Percentiles rank a stretch among this genome's conserved stretches.
phyloP scores from a whole-genome alignment of 2,888 invertebrate genomes.

The Ganaspis brasiliensis region DNA sequence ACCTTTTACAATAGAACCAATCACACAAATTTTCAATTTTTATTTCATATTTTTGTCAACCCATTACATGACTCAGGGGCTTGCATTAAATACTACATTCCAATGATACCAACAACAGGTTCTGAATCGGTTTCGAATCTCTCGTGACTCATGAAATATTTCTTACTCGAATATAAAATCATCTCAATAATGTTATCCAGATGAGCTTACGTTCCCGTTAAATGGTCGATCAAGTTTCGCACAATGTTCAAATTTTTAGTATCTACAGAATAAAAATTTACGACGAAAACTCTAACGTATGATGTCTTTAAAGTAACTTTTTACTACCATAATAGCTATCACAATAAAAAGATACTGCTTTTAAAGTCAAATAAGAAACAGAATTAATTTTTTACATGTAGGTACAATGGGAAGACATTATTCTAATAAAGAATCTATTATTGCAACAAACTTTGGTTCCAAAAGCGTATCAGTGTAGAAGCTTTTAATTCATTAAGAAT shows the following conservation, averaged over 20 bases:
- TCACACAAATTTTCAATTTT: neutral
- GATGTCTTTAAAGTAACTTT: no score
- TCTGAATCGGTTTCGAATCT: slow-evolving; percentile 61
- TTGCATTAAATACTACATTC: slow-evolving; percentile 66
- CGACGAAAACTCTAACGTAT: neutral
- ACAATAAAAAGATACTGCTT: no score
- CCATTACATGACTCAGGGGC: slow-evolving; percentile 50
- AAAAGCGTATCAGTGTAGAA: no score
- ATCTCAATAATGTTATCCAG: slow-evolving; percentile 43
- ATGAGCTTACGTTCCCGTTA: neutral
- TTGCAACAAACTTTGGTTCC: no score
- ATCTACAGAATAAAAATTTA: neutral
- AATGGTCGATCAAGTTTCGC: neutral
- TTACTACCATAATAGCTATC: no score
- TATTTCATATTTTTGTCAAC: neutral
- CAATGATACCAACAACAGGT: slow-evolving; percentile 63
- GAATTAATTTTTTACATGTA: no score
- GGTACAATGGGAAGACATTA: no score
- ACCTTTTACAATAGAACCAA: no score
- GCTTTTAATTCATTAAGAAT: no score
- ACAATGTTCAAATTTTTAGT: slow-evolving; percentile 22
- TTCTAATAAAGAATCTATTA: no score
- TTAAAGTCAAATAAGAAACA: no score
- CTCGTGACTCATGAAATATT: slow-evolving; percentile 62
- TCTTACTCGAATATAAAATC: slow-evolving; percentile 56